A percentile compares a stretch with the other conserved stretches of the same genome.
Conservation (phyloP, 2,113 vertebrate genomes). For the Miniopterus natalensis region DNA sequence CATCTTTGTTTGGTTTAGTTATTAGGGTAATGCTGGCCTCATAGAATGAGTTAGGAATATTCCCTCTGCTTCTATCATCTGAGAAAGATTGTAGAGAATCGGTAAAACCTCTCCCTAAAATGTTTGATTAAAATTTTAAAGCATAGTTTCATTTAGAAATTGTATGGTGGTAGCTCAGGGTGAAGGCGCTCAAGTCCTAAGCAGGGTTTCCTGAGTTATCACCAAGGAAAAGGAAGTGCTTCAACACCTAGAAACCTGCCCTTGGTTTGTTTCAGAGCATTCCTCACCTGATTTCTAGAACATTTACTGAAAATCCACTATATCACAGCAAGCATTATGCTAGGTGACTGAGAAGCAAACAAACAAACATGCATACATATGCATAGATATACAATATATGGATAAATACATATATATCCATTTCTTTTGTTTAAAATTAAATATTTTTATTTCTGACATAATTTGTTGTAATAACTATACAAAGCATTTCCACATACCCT, state of each 20-base stretch:
- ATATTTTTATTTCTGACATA: slow-evolving; percentile 8
- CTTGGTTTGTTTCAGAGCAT: slow-evolving; percentile 1
- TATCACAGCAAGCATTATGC: neutral
- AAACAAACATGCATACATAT: neutral
- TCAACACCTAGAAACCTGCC: neutral
- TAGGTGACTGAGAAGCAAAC: neutral
- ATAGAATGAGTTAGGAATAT: neutral
- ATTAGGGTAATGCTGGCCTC: neutral
- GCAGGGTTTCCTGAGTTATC: neutral
- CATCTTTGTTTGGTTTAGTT: neutral
- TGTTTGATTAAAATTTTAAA: slow-evolving; percentile 39
- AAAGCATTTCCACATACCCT: neutral
- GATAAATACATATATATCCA: neutral
- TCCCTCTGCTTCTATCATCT: neutral
- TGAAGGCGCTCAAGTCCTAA: neutral
- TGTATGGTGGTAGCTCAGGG: neutral
- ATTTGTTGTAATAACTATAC: neutral
- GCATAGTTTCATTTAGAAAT: slow-evolving; percentile 22
- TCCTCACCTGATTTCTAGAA: neutral
- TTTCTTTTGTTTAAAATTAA: slow-evolving; percentile 36
- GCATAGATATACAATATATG: neutral
- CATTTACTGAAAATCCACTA: neutral
- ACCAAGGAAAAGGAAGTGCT: neutral
- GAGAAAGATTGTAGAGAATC: neutral
- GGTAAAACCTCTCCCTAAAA: neutral